A percentile compares a stretch with the other conserved stretches of the same genome.
Evolutionary conservation across 2,797 vertebrate species (phyloP).

Genomic region (Perodicticus potto): DNA sequence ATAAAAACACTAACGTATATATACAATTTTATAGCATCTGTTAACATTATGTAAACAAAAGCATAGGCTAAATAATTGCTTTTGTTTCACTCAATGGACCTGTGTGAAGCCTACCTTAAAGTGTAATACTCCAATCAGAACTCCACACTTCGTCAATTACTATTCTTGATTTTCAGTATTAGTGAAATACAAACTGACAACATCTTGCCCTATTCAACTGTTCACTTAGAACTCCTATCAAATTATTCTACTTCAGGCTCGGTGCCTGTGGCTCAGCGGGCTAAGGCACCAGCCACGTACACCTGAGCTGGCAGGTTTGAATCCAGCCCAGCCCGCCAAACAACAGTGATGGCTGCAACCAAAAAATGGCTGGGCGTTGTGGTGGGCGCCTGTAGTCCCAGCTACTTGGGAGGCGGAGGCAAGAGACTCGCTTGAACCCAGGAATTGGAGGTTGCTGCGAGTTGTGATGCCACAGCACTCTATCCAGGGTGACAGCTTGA

Average conservation of each 20-base stretch:
- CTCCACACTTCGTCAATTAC: neutral
- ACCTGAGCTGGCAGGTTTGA: no score
- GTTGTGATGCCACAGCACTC: no score
- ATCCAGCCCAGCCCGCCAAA: no score
- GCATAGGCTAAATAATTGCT: neutral
- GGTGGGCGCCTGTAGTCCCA: no score
- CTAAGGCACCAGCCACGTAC: no score
- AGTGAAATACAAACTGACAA: neutral
- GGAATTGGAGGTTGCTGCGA: no score
- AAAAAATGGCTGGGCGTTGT: no score
- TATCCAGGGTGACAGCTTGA: no score
- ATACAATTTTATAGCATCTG: neutral
- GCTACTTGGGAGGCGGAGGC: no score
- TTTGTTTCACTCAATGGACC: neutral
- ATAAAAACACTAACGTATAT: neutral
- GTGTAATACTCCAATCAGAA: neutral
- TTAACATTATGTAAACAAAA: neutral
- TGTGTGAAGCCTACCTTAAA: conserved; percentile 1
- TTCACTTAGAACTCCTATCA: neutral
- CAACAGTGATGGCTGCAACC: no score
- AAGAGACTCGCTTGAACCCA: no score
- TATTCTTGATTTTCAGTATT: conserved; percentile 31
- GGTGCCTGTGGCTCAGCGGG: no score
- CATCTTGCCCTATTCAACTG: neutral
- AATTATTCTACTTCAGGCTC: conserved; percentile 35